Evolutionary conservation across 2,113 vertebrate genomes (phyloP).

Genomic region (Phasianus colchicus): DNA sequence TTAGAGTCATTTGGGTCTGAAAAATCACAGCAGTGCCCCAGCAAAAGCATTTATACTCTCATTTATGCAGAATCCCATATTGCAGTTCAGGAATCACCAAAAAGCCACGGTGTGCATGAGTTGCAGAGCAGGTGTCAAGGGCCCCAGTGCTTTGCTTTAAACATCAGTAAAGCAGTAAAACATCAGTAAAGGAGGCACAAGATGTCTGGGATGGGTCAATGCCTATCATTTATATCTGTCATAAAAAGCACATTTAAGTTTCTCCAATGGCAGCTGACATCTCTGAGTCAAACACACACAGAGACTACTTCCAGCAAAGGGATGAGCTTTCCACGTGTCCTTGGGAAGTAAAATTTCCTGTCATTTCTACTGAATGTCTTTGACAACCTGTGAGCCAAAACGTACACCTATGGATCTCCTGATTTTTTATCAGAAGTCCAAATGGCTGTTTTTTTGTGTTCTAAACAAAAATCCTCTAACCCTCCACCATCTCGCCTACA

Average conservation of each 20-base stretch:
- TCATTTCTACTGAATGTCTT: not conserved
- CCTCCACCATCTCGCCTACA: not conserved
- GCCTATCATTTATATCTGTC: not conserved
- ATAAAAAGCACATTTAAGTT: not conserved
- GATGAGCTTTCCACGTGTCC: not conserved
- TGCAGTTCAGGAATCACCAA: not conserved
- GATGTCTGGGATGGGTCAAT: not conserved
- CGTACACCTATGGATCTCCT: not conserved
- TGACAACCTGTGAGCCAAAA: not conserved
- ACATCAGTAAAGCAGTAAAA: not conserved
- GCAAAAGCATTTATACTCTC: not conserved
- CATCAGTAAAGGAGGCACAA: not conserved
- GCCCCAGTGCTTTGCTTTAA: not conserved
- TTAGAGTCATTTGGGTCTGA: not conserved
- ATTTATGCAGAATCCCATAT: not conserved
- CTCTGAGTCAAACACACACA: not conserved
- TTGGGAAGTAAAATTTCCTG: not conserved
- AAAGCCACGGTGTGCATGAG: not conserved
- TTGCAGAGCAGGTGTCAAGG: not conserved
- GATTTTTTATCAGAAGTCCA: not conserved
- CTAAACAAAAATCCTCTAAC: not conserved
- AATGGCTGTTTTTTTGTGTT: not conserved
- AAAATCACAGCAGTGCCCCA: not conserved
- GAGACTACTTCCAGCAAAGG: not conserved
- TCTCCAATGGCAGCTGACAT: not conserved